Conservation (phyloP, 2,797 vertebrate species). For the Cuniculus paca region DNA sequence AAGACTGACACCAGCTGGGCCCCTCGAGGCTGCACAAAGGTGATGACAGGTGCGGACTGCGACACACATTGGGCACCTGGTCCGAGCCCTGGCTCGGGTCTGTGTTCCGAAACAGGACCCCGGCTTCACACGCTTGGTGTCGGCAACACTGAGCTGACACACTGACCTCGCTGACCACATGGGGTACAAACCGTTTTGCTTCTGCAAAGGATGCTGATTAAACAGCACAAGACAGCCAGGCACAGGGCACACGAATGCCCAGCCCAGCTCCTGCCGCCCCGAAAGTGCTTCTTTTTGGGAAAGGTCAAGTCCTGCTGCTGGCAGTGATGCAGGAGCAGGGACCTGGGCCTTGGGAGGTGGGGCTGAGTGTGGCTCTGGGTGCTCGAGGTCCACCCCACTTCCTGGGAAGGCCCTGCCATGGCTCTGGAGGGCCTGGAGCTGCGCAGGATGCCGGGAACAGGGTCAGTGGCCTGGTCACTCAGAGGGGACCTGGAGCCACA, state of each 20-base stretch:
- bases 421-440: too few relatives aligned
- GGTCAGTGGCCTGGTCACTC: too few relatives aligned
- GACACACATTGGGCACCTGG: neutral
- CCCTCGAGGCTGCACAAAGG: neutral
- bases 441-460: neutral
- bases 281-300: neutral
- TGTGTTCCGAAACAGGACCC: too few relatives aligned
- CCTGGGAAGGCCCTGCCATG: too few relatives aligned
- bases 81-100: too few relatives aligned
- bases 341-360: too few relatives aligned
- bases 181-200: neutral
- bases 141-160: neutral
- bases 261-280: too few relatives aligned
- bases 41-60: neutral
- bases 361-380: too few relatives aligned
- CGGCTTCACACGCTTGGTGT: too few relatives aligned
- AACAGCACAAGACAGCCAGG: neutral
- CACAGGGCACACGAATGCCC: neutral
- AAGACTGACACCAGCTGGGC: too few relatives aligned
- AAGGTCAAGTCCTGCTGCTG: neutral
- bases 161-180: neutral
- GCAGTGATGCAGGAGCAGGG: too few relatives aligned
- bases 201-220: neutral
- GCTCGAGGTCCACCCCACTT: too few relatives aligned
- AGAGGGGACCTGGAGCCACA: neutral